A percentile compares a stretch with the other conserved stretches of the same genome.
These are phyloP conservation scores for Sebastes variabilis DNA, from an alignment of 2,797 vertebrate species.

Conservation along the genomic window DNA sequence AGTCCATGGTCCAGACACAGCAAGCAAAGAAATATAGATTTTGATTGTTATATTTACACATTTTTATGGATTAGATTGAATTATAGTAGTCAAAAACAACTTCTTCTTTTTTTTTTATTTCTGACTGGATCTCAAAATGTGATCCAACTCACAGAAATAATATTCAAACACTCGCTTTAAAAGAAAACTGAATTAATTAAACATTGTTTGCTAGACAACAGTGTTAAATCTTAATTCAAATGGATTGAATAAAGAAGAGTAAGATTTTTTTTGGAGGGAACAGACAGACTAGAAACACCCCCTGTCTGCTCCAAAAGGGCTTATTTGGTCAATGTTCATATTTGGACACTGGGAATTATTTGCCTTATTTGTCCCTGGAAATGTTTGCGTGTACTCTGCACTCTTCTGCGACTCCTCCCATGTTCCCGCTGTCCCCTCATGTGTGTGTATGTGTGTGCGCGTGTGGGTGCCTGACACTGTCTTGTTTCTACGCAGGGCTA, in stretches of 20 bases:
- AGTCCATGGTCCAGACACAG: not conserved
- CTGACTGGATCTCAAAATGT: not conserved
- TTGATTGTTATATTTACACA: not conserved
- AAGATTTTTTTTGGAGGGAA: not conserved
- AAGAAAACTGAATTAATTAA: not conserved
- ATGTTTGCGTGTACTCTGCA: constrained; percentile 70
- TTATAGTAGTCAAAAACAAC: not conserved
- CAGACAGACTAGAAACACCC: not conserved
- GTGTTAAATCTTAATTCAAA: not conserved
- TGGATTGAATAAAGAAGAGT: not conserved
- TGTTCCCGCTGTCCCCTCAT: constrained; percentile 3
- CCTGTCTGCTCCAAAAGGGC: constrained; percentile 24
- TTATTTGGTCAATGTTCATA: constrained; percentile 72
- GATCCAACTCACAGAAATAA: not conserved
- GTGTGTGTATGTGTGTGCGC: not conserved
- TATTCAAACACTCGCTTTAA: not conserved
- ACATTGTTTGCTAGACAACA: not conserved
- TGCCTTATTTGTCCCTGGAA: constrained; percentile 77
- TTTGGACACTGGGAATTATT: constrained; percentile 68
- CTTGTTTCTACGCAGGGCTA: constrained; percentile 86
- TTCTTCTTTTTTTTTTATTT: not conserved
- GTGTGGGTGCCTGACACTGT: constrained; percentile 17
- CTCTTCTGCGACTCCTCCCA: constrained; percentile 36
- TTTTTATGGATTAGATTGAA: not conserved
- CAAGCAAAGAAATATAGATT: not conserved